These are phyloP conservation scores for Polylopha cassiicola DNA, from an alignment of 2,888 invertebrate genomes.

Conservation along the genomic window DNA sequence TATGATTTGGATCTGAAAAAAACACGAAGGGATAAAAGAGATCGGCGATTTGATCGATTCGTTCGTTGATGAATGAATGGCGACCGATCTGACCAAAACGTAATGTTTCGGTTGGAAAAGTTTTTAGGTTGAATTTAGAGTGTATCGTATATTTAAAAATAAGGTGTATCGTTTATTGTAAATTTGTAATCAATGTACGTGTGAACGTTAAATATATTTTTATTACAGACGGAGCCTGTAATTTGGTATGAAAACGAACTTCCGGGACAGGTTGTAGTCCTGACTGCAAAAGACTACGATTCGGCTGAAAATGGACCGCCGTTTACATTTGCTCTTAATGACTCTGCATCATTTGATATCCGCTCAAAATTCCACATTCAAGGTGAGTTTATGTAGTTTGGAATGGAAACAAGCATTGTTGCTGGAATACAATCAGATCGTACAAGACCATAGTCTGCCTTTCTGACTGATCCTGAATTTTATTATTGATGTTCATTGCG, in stretches of 20 bases:
- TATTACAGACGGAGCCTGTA: slow-evolving; percentile 81
- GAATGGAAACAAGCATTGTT: no score
- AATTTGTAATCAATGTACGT: background rate
- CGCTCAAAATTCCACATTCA: slow-evolving; percentile 83
- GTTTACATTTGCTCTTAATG: slow-evolving; percentile 84
- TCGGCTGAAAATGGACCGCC: slow-evolving; percentile 91
- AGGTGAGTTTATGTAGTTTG: slow-evolving; percentile 54
- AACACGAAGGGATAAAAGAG: slow-evolving; percentile 14
- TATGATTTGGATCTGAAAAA: slow-evolving; percentile 10
- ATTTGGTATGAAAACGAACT: slow-evolving; percentile 89
- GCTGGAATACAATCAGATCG: no score
- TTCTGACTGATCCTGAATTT: no score
- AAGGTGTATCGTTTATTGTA: background rate
- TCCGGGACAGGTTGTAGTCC: slow-evolving; percentile 81
- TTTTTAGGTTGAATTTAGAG: slow-evolving; percentile 2
- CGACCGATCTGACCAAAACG: slow-evolving; percentile 1
- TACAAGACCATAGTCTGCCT: no score
- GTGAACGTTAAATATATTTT: background rate
- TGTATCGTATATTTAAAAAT: background rate
- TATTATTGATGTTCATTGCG: no score
- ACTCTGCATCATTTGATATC: slow-evolving; percentile 82
- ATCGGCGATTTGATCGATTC: slow-evolving; percentile 19
- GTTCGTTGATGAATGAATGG: slow-evolving; percentile 16
- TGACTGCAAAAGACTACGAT: slow-evolving; percentile 89
- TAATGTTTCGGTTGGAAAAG: slow-evolving; percentile 1